Evolutionary conservation across 35 echinoderm and acorn worm genomes (phyloP), one percentile per base, ranked within the genome.

Genomic region (Hemicentrotus pulcherrimus): DNA sequence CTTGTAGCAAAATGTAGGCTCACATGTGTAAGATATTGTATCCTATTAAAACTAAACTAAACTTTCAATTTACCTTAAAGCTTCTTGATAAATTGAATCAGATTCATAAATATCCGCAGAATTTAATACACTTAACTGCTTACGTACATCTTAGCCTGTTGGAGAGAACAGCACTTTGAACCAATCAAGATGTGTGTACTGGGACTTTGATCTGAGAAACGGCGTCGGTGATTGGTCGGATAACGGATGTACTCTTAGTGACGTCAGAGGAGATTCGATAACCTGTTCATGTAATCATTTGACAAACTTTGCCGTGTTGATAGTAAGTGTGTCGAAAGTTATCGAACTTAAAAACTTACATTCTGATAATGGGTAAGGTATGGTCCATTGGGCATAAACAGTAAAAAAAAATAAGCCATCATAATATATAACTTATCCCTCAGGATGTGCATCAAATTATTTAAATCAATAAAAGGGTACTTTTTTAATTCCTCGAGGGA

Each of bases 171-270:
- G 12, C 24, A 47, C 48, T 58, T 31, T 31, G 46, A 93, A 93
- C 91, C 91, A 93, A 93, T 93, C 91, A 93, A 46, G 47, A 31
- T 99, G 97, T 46, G 98, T 99, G 16, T 99, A 96, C 94, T 99
- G 98, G 98, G 98, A 99, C 71, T 99, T 99, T 94, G 41, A 95
- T 22, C 47, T 93, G 28, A 70, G 92, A 92, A 61, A 99, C 70
- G 97, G 98, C 22, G 70, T 95, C 11, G 98, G 98, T 95, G 98
- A 99, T 95, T 99, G 98, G 98, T 99, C 98, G 41, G 92, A 71
- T 45, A 86, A 95, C 6, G 98, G 98, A 11, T 99, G 98, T 85
- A 52, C 5, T 9, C 93, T 96, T 70, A 86, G 32, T 70, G 90
- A 92, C 31, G 85, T 94, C 32, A 91, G 41, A 1, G 91, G 97